phyloP scores from a whole-genome alignment of 1,140 invertebrate species.

The Drosophila prosaltans region DNA sequence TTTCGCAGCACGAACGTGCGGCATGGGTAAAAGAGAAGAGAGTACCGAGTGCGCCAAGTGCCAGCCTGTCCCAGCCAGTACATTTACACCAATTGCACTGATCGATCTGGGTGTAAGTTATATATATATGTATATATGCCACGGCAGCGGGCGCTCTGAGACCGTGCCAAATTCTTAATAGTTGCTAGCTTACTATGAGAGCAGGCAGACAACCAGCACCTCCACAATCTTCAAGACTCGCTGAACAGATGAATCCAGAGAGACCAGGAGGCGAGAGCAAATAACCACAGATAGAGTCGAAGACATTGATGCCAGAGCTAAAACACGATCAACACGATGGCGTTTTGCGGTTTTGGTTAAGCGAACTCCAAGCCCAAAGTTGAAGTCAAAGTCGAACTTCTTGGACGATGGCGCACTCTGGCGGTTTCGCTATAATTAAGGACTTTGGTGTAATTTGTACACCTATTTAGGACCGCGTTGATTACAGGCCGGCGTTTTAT shows the following conservation, averaged over 20 bases:
- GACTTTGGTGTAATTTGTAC: conserved; percentile 83
- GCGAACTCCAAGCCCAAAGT: conserved; percentile 9
- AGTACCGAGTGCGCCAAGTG: conserved; percentile 67
- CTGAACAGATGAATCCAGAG: background rate
- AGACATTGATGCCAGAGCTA: conserved; percentile 2
- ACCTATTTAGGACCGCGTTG: conserved; percentile 83
- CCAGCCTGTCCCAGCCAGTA: conserved; percentile 57
- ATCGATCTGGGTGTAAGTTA: conserved; percentile 81
- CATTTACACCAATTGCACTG: conserved; percentile 82
- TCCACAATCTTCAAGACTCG: background rate
- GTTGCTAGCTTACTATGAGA: conserved; percentile 65
- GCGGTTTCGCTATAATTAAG: conserved; percentile 83
- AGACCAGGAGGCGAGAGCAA: background rate
- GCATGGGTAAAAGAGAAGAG: conserved; percentile 56
- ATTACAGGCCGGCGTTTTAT: conserved; percentile 83
- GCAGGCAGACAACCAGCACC: conserved; percentile 24
- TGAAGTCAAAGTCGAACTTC: conserved; percentile 11
- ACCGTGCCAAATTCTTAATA: conserved; percentile 82
- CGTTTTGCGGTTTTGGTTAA: conserved; percentile 74
- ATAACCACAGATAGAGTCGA: conserved; percentile 5
- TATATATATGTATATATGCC: conserved; percentile 29
- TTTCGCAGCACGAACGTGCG: conserved; percentile 81
- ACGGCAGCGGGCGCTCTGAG: conserved; percentile 41
- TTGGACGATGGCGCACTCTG: conserved; percentile 36
- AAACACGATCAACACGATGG: conserved; percentile 56